A percentile compares a stretch with the other conserved stretches of the same genome.
Conservation (phyloP, 2,797 vertebrate genomes). For the Rhyacichthys aspro region DNA sequence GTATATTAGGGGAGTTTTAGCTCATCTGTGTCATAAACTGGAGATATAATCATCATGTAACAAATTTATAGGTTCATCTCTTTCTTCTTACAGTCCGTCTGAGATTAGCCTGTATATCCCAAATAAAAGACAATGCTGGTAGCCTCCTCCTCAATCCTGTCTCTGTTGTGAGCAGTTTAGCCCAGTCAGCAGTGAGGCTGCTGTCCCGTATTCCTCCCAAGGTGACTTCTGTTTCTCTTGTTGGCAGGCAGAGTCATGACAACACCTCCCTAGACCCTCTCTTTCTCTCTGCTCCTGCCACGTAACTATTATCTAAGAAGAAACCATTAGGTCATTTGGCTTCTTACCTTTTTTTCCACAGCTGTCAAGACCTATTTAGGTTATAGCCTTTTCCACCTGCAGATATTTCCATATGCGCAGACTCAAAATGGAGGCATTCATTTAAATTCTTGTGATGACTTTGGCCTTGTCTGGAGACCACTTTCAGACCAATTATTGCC, state of each 20-base stretch:
- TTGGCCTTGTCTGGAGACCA: slow-evolving; percentile 11
- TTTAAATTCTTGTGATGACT: slow-evolving; percentile 18
- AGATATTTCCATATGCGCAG: slow-evolving; percentile 30
- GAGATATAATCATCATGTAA: no score
- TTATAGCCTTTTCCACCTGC: slow-evolving; percentile 3
- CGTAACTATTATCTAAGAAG: slow-evolving; percentile 32
- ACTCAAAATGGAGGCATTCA: slow-evolving; percentile 1
- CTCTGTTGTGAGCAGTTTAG: slow-evolving; percentile 41
- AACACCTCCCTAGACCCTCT: slow-evolving; percentile 32
- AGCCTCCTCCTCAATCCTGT: no score
- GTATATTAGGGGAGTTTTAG: no score
- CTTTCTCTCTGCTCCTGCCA: slow-evolving; percentile 38
- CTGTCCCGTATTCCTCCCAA: slow-evolving; percentile 63
- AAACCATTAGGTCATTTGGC: slow-evolving; percentile 16
- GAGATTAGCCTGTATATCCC: no score
- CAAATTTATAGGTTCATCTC: no score
- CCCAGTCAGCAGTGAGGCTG: slow-evolving; percentile 61
- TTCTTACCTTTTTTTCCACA: slow-evolving; percentile 8
- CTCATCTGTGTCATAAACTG: no score
- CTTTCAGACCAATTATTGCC: slow-evolving; percentile 46
- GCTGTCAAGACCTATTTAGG: slow-evolving; percentile 13
- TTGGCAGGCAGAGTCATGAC: slow-evolving; percentile 61
- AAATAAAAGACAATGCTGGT: no score
- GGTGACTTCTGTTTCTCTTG: slow-evolving; percentile 68
- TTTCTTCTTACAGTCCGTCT: no score